Base-by-base conservation (phyloP, 2,888 invertebrate species). In the Plagodis pulveraria region DNA sequence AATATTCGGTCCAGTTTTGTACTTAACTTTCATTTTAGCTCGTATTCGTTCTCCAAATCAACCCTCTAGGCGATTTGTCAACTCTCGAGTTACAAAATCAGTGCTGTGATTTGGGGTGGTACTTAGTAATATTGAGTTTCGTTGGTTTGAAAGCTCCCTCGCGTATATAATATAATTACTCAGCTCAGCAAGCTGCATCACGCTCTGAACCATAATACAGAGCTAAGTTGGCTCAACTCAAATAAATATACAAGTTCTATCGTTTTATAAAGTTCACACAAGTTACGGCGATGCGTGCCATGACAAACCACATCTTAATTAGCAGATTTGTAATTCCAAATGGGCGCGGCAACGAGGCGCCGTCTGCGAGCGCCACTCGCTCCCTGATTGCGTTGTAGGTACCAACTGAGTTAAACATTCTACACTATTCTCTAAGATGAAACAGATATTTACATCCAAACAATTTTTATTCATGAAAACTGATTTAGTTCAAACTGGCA, bases 391-490 rank as follows among this genome's bases (percentile, higher is more conserved):
- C n/a, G n/a, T n/a, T n/a, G n/a, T n/a, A n/a, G n/a, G n/a, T n/a
- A n/a, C n/a, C n/a, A 51, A 41, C 12, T 22, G 68, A 65, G 56
- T 63, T 67, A 65, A 64, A 53, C 58, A 65, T 73, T 68, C 62
- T 56, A 54, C 62, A 66, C 65, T 66, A 69, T 73, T 73, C 70
- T 70, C 65, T 72, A 67, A 68, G 56, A 62, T 58, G 62, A 55
- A 63, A 62, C 58, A 56, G 66, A 62, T 60, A 70, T 67, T 72
- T 70, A 59, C 49, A 58, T 51, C 59, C 55, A 60, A 67, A 66
- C 65, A 66, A 71, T 74, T 67, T 65, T 63, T 70, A 67, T 72
- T 76, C 70, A 72, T 72, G 67, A 67, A 71, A 53, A 62, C 63
- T 56, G 56, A 58, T 56, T 41, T 22, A 41, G 47, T 44, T 55